Percentiles rank a stretch among this genome's conserved stretches.
Evolutionary conservation across 2,888 invertebrate genomes (phyloP).

Genomic region (Drosophila paracracens): DNA sequence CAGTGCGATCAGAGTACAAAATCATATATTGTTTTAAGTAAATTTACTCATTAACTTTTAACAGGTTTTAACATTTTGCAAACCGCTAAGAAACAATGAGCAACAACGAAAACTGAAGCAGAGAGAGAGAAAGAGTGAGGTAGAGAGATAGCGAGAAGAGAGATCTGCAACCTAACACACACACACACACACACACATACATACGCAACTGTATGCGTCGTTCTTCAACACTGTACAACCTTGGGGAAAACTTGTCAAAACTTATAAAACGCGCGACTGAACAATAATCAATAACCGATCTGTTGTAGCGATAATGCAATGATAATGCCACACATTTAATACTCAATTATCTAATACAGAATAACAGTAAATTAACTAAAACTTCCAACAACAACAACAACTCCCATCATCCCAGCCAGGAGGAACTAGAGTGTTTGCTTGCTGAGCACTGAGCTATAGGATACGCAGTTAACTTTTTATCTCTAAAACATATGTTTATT

Average conservation of each 20-base stretch:
- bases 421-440: slow-evolving; percentile 16
- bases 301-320: slow-evolving; percentile 2
- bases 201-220: background rate
- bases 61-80: slow-evolving; percentile 19
- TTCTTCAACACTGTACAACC: background rate
- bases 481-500: background rate
- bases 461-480: slow-evolving; percentile 10
- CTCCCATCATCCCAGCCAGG: background rate
- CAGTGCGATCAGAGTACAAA: slow-evolving; percentile 69
- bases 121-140: background rate
- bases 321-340: slow-evolving; percentile 14
- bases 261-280: background rate
- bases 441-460: slow-evolving; percentile 51
- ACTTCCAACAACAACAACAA: background rate
- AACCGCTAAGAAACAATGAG: slow-evolving; percentile 2
- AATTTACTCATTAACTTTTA: slow-evolving; percentile 51
- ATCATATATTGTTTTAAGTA: slow-evolving; percentile 37
- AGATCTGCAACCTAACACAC: slow-evolving; percentile 28
- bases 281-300: background rate
- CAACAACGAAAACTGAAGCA: background rate
- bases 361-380: slow-evolving; percentile 8
- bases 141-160: background rate
- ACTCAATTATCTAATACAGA: slow-evolving; percentile 14
- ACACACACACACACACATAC: background rate
- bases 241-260: slow-evolving; percentile 1